Conservation (phyloP, 2,888 invertebrate species). For the Pachliopta kotzebuea region DNA sequence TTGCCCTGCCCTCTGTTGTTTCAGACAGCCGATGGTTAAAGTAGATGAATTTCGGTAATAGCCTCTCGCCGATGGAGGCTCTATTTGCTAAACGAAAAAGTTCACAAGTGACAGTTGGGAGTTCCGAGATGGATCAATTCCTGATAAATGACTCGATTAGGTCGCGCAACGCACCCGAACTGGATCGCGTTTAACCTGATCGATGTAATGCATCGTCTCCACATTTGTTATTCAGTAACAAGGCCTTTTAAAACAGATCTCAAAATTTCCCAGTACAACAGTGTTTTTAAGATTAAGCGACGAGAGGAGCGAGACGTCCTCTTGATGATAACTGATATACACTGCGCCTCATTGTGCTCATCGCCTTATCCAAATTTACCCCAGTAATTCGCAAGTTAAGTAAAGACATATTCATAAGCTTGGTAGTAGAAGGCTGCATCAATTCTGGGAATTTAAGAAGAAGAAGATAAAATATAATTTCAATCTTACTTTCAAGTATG, state of each 20-base stretch:
- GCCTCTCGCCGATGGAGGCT: constrained; percentile 40
- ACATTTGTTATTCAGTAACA: neutral
- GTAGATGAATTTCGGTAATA: constrained; percentile 49
- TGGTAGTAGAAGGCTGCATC: no score
- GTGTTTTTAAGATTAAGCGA: neutral
- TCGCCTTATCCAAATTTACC: no score
- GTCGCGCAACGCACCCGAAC: constrained; percentile 30
- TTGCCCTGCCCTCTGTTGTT: constrained; percentile 35
- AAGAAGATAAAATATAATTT: no score
- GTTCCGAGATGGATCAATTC: constrained; percentile 59
- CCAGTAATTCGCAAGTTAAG: no score
- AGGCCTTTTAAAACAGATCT: neutral
- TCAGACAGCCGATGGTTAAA: constrained; percentile 31
- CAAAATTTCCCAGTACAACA: neutral
- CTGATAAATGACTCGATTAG: constrained; percentile 62
- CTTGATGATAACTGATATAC: neutral
- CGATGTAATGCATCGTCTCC: neutral
- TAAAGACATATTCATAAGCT: no score
- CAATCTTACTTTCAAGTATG: no score
- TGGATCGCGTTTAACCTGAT: neutral
- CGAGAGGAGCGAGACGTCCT: neutral
- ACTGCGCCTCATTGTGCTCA: no score
- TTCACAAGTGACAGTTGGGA: constrained; percentile 58
- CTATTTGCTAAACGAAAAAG: constrained; percentile 61
- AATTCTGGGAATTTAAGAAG: no score